Evolutionary conservation across 2,888 invertebrate species (phyloP).

Genomic region (Rhagonycha fulva): DNA sequence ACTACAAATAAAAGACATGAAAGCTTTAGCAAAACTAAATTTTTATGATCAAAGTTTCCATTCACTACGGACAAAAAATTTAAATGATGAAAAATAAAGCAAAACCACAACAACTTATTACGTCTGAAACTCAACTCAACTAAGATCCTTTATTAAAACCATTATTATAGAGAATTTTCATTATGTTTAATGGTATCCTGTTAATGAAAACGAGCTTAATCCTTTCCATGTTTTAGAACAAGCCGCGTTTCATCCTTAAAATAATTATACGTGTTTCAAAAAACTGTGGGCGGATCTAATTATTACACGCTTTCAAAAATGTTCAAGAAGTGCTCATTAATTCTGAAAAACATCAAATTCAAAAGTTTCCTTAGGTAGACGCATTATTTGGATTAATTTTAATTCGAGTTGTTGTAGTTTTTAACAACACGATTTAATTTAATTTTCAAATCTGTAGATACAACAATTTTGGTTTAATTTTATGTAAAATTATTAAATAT

Average conservation of each 20-base stretch:
- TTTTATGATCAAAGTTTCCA: background rate
- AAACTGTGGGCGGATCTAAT: background rate
- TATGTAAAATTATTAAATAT: too few species aligned
- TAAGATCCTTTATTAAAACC: slow-evolving; percentile 19
- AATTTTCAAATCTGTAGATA: background rate
- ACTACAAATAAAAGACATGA: background rate
- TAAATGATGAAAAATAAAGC: background rate
- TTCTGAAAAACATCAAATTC: background rate
- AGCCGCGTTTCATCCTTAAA: slow-evolving; percentile 10
- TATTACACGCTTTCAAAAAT: background rate
- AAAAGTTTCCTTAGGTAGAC: background rate
- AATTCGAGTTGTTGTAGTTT: background rate
- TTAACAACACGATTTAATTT: background rate
- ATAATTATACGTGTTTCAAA: slow-evolving; percentile 3
- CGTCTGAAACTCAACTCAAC: background rate
- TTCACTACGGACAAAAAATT: background rate
- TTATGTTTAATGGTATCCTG: slow-evolving; percentile 25
- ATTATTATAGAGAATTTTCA: slow-evolving; percentile 26
- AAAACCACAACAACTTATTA: background rate
- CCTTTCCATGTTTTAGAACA: slow-evolving; percentile 12
- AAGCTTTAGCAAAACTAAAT: background rate
- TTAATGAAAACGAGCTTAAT: slow-evolving; percentile 25
- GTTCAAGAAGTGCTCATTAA: background rate
- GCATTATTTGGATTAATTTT: background rate
- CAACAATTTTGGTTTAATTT: too few species aligned